Percentiles rank a stretch among this genome's conserved stretches.
Evolutionary conservation across 2,888 invertebrate genomes (phyloP).

Genomic region (Diadegma fenestrale): DNA sequence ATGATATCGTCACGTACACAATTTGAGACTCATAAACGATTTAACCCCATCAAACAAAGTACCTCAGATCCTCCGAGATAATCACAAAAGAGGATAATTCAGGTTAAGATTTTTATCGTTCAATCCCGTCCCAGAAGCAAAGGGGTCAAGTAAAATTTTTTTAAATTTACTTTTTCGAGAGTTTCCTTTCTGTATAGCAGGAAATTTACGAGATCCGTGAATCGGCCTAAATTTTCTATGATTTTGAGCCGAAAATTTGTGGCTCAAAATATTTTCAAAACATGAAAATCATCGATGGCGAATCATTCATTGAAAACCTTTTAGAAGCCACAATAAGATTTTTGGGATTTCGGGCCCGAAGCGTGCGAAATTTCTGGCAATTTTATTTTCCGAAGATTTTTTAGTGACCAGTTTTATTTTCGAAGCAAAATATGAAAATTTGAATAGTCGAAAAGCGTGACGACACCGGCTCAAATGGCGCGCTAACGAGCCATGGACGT

Average conservation of each 20-base stretch:
- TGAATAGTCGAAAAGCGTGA: slow-evolving; percentile 76
- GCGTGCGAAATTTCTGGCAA: slow-evolving; percentile 45
- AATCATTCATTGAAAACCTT: slow-evolving; percentile 7
- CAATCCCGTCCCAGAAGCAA: slow-evolving; percentile 32
- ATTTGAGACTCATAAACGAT: slow-evolving; percentile 57
- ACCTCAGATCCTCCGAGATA: slow-evolving; percentile 34
- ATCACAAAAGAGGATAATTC: slow-evolving; percentile 40
- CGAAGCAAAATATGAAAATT: slow-evolving; percentile 73
- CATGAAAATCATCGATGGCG: slow-evolving; percentile 52
- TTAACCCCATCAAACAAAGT: slow-evolving; percentile 59
- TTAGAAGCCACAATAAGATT: slow-evolving; percentile 16
- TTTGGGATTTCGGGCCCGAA: neutral
- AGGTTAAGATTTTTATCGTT: slow-evolving; percentile 53
- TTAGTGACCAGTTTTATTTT: slow-evolving; percentile 14
- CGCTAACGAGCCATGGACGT: slow-evolving; percentile 77
- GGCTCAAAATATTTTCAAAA: slow-evolving; percentile 67
- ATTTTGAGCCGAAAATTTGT: neutral
- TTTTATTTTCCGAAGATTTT: slow-evolving; percentile 21
- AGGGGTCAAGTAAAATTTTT: slow-evolving; percentile 6
- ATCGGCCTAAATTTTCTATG: neutral
- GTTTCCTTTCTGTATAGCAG: neutral
- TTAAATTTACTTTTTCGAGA: neutral
- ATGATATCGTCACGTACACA: slow-evolving; percentile 56
- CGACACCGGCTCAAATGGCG: slow-evolving; percentile 78
- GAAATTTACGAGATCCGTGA: slow-evolving; percentile 34